Conservation (phyloP, 1,140 invertebrate genomes). For the Conopomorpha cramerella region DNA sequence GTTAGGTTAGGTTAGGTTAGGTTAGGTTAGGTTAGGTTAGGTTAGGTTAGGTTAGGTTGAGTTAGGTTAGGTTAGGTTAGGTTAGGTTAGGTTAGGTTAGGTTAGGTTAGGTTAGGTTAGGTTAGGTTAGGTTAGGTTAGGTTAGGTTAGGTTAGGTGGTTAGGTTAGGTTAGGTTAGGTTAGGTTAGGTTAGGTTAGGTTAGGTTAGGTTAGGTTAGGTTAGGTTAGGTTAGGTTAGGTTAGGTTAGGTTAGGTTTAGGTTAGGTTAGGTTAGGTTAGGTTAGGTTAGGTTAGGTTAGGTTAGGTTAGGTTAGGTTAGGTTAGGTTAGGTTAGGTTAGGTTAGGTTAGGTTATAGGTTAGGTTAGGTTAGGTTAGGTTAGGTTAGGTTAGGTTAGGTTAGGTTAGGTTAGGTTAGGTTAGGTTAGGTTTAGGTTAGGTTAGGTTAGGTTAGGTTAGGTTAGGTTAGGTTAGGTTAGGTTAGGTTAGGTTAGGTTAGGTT, state of each 20-base stretch:
- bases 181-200: conserved; percentile 6
- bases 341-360: neutral
- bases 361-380: neutral
- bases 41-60: neutral
- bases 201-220: conserved; percentile 11
- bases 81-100: neutral
- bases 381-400: neutral
- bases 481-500: neutral
- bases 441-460: neutral
- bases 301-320: conserved; percentile 24
- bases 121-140: neutral
- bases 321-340: conserved; percentile 25
- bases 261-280: conserved; percentile 12
- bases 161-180: too few relatives aligned
- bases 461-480: neutral
- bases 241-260: conserved; percentile 8
- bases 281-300: conserved; percentile 18
- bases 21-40: neutral
- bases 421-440: neutral
- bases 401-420: neutral
- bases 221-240: conserved; percentile 10
- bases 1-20: too few relatives aligned
- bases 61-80: neutral
- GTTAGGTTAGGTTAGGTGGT: too few relatives aligned
- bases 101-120: neutral